These are phyloP conservation scores for Eubasilissa splendida DNA, from an alignment of 2,888 invertebrate genomes.

Conservation along the genomic window DNA sequence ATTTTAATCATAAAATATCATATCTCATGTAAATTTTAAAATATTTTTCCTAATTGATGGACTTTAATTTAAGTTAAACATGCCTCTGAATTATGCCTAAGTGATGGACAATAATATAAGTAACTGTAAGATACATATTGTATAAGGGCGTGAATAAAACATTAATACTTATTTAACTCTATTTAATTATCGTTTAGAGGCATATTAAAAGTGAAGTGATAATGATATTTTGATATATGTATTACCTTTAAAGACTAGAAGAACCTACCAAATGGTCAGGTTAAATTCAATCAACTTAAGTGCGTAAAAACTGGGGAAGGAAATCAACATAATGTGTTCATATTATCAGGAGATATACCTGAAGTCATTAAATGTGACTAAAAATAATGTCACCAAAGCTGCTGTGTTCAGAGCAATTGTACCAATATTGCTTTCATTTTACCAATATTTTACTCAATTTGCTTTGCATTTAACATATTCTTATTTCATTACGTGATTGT, in stretches of 20 bases:
- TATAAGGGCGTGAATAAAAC: background rate
- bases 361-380: constrained; percentile 28
- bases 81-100: background rate
- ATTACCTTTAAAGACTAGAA: background rate
- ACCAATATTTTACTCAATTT: constrained; percentile 35
- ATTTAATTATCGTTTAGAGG: too few relatives aligned
- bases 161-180: background rate
- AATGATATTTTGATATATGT: background rate
- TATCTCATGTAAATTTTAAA: constrained; percentile 31
- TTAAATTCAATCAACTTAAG: background rate
- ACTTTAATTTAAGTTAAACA: constrained; percentile 25
- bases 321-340: constrained; percentile 36
- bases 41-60: constrained; percentile 41
- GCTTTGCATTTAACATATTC: constrained; percentile 24
- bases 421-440: constrained; percentile 31
- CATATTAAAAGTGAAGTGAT: too few relatives aligned
- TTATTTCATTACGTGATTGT: constrained; percentile 9
- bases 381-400: constrained; percentile 43
- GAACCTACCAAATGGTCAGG: background rate
- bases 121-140: background rate
- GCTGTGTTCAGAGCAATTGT: constrained; percentile 45
- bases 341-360: constrained; percentile 3
- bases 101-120: constrained; percentile 21
- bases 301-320: background rate
- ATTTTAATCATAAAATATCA: constrained; percentile 23